A percentile compares a stretch with the other conserved stretches of the same genome.
Conservation (phyloP, 1,140 invertebrate species). For the Sycophila sp. region DNA sequence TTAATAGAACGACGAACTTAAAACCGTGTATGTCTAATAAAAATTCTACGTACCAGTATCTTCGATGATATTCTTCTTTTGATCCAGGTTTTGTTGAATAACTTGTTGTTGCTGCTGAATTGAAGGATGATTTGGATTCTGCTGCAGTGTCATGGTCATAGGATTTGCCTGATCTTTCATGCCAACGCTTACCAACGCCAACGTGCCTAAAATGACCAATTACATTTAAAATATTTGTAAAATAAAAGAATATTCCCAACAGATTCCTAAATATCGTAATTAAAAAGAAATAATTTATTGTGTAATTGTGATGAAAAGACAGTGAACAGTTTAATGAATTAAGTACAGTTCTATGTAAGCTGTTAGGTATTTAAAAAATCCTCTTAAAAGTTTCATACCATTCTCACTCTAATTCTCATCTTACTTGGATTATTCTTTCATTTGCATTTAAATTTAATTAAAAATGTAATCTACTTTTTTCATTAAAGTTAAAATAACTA, state of each 20-base stretch:
- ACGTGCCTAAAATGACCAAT: slow-evolving; percentile 49
- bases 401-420: no score
- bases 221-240: slow-evolving; percentile 13
- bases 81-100: slow-evolving; percentile 52
- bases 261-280: no score
- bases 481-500: no score
- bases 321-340: slow-evolving; percentile 16
- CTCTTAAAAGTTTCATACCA: no score
- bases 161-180: slow-evolving; percentile 57
- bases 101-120: slow-evolving; percentile 44
- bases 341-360: background rate
- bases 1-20: background rate
- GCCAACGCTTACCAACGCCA: slow-evolving; percentile 59
- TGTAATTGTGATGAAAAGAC: no score
- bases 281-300: no score
- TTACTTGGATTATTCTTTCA: no score
- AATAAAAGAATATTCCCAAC: no score
- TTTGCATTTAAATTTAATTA: no score
- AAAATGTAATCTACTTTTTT: no score
- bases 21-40: no score
- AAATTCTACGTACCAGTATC: slow-evolving; percentile 28
- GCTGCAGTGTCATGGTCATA: slow-evolving; percentile 54
- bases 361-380: no score
- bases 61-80: slow-evolving; percentile 46
- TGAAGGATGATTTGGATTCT: slow-evolving; percentile 48